A percentile compares a stretch with the other conserved stretches of the same genome.
Conservation (phyloP, 2,113 vertebrate species). For the Myrmophylax atrothorax region DNA sequence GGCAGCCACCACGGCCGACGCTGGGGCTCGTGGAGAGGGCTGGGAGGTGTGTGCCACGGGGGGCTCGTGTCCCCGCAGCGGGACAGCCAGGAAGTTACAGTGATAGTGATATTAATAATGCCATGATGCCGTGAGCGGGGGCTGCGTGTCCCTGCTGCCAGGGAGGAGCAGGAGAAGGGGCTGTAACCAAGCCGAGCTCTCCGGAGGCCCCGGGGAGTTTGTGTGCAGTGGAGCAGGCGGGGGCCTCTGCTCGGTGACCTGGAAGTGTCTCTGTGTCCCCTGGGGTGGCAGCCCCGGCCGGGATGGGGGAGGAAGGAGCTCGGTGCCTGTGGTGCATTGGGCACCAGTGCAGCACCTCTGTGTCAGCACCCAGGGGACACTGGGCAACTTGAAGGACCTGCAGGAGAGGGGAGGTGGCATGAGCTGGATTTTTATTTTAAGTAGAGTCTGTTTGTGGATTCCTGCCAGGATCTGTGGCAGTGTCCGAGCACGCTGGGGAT, state of each 20-base stretch:
- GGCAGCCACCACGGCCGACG: background rate
- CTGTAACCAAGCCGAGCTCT: background rate
- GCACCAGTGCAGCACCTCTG: background rate
- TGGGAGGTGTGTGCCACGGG: background rate
- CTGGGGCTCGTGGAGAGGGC: background rate
- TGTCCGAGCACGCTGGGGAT: fast-evolving
- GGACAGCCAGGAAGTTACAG: background rate
- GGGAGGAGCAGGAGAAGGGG: background rate
- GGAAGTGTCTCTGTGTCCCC: background rate
- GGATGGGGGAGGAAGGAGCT: background rate
- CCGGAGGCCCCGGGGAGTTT: background rate
- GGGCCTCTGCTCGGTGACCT: background rate
- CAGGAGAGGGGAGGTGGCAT: background rate
- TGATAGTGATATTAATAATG: background rate
- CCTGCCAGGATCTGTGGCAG: background rate
- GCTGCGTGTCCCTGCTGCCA: background rate
- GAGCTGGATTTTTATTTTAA: background rate
- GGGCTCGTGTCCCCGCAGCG: background rate
- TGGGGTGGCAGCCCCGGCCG: background rate
- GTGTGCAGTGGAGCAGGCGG: background rate
- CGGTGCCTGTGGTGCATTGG: background rate
- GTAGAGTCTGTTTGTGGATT: background rate
- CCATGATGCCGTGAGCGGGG: fast-evolving
- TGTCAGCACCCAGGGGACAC: fast-evolving
- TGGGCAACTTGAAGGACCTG: background rate